Percentiles rank a stretch among this genome's conserved stretches.
Conservation (phyloP, 2,888 invertebrate species). For the Drosophila nigricruria region DNA sequence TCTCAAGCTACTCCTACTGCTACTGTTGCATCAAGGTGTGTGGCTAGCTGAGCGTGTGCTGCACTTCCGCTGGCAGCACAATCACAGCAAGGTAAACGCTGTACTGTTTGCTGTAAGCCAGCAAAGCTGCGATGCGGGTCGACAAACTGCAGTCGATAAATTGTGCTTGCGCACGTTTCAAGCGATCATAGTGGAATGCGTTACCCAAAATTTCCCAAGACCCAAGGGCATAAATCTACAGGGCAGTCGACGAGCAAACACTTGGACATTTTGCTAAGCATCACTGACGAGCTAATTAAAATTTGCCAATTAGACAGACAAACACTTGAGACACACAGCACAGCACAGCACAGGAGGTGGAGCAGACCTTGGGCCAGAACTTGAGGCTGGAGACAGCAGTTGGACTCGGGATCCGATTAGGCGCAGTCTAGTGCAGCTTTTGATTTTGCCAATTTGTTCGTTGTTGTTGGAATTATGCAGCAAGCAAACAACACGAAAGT, state of each 20-base stretch:
- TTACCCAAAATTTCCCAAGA: slow-evolving; percentile 9
- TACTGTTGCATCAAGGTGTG: slow-evolving; percentile 9
- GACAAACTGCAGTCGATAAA: slow-evolving; percentile 57
- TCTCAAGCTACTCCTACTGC: neutral
- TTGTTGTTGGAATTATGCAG: slow-evolving; percentile 41
- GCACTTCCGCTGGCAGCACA: slow-evolving; percentile 64
- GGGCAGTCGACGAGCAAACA: slow-evolving; percentile 28
- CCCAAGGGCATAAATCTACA: neutral
- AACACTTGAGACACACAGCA: slow-evolving; percentile 66
- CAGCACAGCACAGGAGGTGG: slow-evolving; percentile 23
- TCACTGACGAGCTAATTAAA: slow-evolving; percentile 66
- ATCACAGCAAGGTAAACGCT: slow-evolving; percentile 62
- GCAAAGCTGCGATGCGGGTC: slow-evolving; percentile 32
- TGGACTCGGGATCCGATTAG: slow-evolving; percentile 33
- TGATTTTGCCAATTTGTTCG: slow-evolving; percentile 48
- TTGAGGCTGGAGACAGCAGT: neutral
- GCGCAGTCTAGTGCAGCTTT: slow-evolving; percentile 37
- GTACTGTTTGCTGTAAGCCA: slow-evolving; percentile 45
- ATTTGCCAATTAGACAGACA: slow-evolving; percentile 73
- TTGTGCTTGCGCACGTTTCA: slow-evolving; percentile 37
- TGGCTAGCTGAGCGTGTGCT: slow-evolving; percentile 45
- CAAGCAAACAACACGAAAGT: slow-evolving; percentile 59
- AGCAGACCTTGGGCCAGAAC: neutral
- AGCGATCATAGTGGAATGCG: slow-evolving; percentile 50
- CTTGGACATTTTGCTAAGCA: slow-evolving; percentile 40